Percentiles rank a stretch among this genome's conserved stretches.
Conservation (phyloP, 2,888 invertebrate genomes). For the Synanthedon tipuliformis region DNA sequence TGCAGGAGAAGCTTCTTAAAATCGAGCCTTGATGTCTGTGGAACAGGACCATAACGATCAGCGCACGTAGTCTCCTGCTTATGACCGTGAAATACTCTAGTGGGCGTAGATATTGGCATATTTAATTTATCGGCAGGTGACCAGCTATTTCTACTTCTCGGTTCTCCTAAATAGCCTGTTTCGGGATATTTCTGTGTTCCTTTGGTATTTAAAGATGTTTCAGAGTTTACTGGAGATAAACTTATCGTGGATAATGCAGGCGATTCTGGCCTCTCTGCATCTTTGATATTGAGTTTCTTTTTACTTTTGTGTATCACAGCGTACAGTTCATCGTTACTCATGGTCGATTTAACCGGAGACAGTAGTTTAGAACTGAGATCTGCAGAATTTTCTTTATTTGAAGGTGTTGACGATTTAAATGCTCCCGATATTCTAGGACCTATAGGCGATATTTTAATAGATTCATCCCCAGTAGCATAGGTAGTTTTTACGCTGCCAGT, state of each 20-base stretch:
- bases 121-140: slow-evolving; percentile 65
- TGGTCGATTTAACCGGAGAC: slow-evolving; percentile 77
- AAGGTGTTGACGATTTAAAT: slow-evolving; percentile 78
- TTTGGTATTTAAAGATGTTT: slow-evolving; percentile 52
- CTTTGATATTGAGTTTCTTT: slow-evolving; percentile 77
- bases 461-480: slow-evolving; percentile 31
- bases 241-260: slow-evolving; percentile 55
- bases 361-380: slow-evolving; percentile 65
- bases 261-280: slow-evolving; percentile 60
- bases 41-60: slow-evolving; percentile 72
- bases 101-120: slow-evolving; percentile 25
- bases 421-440: slow-evolving; percentile 71
- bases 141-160: slow-evolving; percentile 74
- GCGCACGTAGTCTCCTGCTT: slow-evolving; percentile 66
- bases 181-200: slow-evolving; percentile 65
- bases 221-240: slow-evolving; percentile 64
- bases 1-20: slow-evolving; percentile 85
- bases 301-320: slow-evolving; percentile 83
- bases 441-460: slow-evolving; percentile 75
- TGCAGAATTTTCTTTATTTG: slow-evolving; percentile 58
- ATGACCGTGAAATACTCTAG: slow-evolving; percentile 22
- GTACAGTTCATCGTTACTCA: slow-evolving; percentile 83
- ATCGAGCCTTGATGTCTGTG: slow-evolving; percentile 84
- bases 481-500: background rate
- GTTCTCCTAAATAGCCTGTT: slow-evolving; percentile 71